Conservation (phyloP, 1,140 invertebrate genomes). For the Drosophila sucinea region DNA sequence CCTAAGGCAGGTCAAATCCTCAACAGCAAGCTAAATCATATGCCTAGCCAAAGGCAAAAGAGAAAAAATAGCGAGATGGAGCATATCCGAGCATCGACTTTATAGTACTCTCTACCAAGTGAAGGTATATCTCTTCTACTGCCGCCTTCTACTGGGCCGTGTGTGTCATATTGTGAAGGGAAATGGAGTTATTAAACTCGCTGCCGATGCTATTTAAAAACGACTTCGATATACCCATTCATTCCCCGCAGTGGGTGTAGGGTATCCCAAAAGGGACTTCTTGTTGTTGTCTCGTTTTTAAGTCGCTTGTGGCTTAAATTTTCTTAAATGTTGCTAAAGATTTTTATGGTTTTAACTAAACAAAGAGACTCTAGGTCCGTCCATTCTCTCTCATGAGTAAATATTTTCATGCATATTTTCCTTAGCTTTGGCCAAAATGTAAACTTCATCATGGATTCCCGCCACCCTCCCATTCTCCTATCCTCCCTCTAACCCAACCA, state of each 20-base stretch:
- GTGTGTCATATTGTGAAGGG: too few relatives aligned
- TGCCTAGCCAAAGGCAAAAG: constrained; percentile 35
- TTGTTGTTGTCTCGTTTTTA: constrained; percentile 64
- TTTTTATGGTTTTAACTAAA: constrained; percentile 81
- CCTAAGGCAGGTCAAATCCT: constrained; percentile 61
- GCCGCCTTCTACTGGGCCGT: neutral
- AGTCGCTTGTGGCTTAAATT: constrained; percentile 78
- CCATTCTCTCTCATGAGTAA: constrained; percentile 65
- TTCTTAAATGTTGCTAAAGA: constrained; percentile 68
- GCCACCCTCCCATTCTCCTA: neutral
- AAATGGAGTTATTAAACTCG: too few relatives aligned
- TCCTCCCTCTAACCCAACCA: neutral
- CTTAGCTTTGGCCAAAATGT: constrained; percentile 18
- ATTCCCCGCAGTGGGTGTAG: constrained; percentile 20
- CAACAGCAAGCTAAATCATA: constrained; percentile 70
- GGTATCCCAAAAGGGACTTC: constrained; percentile 39
- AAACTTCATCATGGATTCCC: constrained; percentile 8
- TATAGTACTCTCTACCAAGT: neutral
- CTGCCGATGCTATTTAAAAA: too few relatives aligned
- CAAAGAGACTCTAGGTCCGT: constrained; percentile 32
- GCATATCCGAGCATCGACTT: neutral
- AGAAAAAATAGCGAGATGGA: neutral
- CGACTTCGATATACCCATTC: neutral
- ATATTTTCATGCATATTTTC: constrained; percentile 77
- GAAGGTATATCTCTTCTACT: neutral